Percentiles rank a stretch among this genome's conserved stretches.
Conservation (phyloP, 2,113 vertebrate genomes). For the Python bivittatus region DNA sequence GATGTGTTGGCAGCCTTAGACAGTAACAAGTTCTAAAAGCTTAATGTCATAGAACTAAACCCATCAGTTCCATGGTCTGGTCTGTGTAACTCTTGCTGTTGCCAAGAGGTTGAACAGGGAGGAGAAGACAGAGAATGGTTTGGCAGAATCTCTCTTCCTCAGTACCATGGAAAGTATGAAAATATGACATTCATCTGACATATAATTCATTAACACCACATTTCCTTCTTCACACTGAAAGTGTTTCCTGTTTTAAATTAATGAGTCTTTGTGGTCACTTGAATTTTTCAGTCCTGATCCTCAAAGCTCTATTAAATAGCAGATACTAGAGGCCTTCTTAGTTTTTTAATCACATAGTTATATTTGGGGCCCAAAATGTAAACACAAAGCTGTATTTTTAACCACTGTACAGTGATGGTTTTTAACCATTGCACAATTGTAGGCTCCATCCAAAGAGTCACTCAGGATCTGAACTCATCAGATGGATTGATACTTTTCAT, state of each 20-base stretch:
- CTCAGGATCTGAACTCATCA: background rate
- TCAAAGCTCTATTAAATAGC: background rate
- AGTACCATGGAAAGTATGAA: background rate
- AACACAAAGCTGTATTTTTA: background rate
- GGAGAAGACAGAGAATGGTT: background rate
- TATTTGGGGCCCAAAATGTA: background rate
- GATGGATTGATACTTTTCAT: background rate
- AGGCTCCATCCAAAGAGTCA: background rate
- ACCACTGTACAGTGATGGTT: background rate
- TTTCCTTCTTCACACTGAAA: background rate
- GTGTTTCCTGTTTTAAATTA: constrained; percentile 2
- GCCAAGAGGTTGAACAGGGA: background rate
- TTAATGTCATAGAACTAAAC: background rate
- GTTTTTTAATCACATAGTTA: background rate
- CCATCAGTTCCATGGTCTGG: background rate
- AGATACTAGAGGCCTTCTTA: background rate
- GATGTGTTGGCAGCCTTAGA: background rate
- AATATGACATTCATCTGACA: background rate
- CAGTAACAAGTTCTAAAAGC: background rate
- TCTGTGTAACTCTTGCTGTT: background rate
- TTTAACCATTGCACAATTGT: background rate
- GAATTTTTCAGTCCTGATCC: background rate
- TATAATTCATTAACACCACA: constrained; percentile 13
- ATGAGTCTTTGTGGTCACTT: background rate
- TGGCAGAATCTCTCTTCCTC: background rate